Conservation (phyloP, 2,113 vertebrate species). For the Pyrgilauda ruficollis region DNA sequence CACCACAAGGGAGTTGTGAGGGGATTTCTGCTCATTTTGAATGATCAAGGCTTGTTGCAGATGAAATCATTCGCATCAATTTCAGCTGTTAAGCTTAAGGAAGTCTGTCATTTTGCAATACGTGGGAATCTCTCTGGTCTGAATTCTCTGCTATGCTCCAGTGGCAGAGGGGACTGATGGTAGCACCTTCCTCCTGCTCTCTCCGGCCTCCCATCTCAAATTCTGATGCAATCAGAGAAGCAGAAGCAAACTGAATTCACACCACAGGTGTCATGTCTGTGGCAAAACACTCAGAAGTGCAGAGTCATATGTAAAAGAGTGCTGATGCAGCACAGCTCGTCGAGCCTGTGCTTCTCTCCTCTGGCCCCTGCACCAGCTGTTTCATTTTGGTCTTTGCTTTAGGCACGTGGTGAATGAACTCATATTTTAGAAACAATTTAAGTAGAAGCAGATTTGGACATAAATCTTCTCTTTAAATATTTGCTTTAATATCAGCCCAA, state of each 20-base stretch:
- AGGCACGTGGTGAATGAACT: constrained; percentile 23
- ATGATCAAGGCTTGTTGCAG: neutral
- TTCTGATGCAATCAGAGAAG: neutral
- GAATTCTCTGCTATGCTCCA: neutral
- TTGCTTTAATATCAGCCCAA: constrained; percentile 56
- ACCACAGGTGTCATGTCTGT: neutral
- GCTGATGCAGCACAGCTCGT: neutral
- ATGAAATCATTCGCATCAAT: neutral
- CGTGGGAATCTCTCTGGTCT: neutral
- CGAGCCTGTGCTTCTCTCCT: neutral
- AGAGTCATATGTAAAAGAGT: neutral
- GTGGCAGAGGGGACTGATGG: neutral
- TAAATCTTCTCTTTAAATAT: constrained; percentile 53
- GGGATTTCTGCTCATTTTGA: neutral
- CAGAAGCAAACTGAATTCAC: neutral
- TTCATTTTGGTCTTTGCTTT: constrained; percentile 48
- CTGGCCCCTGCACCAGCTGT: neutral
- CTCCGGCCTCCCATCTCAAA: neutral
- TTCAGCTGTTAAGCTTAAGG: neutral
- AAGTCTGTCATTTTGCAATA: neutral
- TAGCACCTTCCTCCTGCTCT: neutral
- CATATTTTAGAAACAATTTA: constrained; percentile 51
- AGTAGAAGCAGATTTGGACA: constrained; percentile 48
- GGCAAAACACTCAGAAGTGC: neutral
- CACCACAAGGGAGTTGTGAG: neutral